Conservation (phyloP, 2,113 vertebrate species). For the Rhadina sibilatrix region DNA sequence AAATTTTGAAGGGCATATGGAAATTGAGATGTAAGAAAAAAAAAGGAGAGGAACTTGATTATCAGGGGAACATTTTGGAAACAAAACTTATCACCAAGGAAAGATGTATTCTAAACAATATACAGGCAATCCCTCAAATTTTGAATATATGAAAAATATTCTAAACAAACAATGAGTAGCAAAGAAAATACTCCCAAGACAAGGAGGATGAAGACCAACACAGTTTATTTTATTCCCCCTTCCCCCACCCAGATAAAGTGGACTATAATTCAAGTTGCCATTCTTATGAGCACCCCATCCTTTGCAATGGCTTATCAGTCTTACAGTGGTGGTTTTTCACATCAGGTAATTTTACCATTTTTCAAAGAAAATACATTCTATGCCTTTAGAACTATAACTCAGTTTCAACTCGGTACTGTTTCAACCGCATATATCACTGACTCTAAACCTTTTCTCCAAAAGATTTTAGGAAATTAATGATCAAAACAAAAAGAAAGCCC, state of each 20-base stretch:
- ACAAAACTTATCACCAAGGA: neutral
- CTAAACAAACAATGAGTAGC: neutral
- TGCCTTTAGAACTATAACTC: neutral
- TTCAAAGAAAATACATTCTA: neutral
- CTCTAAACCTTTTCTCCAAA: neutral
- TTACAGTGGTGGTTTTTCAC: neutral
- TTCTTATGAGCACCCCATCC: neutral
- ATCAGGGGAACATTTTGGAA: neutral
- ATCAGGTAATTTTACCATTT: neutral
- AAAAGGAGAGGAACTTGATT: neutral
- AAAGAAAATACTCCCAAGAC: neutral
- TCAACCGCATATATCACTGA: neutral
- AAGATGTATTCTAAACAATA: neutral
- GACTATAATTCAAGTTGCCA: neutral
- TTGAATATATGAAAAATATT: neutral
- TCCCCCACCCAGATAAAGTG: rapidly evolving
- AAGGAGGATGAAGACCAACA: neutral
- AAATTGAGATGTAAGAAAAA: neutral
- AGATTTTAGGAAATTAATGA: neutral
- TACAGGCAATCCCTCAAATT: neutral
- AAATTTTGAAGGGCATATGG: neutral
- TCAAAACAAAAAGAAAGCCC: neutral
- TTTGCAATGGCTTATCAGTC: neutral
- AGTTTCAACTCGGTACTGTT: neutral
- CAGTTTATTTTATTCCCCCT: neutral